Percentiles rank a stretch among this genome's conserved stretches.
Conservation (phyloP, 2,888 invertebrate species). For the Dicranocentrus wangi region DNA sequence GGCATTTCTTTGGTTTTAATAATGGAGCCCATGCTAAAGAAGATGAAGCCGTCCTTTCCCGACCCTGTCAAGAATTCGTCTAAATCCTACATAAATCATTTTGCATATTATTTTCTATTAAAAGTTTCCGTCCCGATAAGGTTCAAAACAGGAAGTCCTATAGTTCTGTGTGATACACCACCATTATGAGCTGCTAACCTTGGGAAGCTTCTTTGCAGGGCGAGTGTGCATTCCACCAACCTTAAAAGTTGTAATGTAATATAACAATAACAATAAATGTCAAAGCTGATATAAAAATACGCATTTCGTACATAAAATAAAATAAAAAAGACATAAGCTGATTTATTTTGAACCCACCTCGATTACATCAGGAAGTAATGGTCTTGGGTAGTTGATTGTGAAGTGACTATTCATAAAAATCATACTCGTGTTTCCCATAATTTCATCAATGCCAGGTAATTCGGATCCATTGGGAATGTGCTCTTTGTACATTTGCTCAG, state of each 20-base stretch:
- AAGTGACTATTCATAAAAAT: conserved; percentile 72
- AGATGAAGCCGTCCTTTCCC: conserved; percentile 82
- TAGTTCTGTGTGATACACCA: background rate
- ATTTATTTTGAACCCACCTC: no score
- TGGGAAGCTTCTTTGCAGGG: conserved; percentile 69
- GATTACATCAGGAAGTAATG: conserved; percentile 70
- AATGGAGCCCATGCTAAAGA: conserved; percentile 90
- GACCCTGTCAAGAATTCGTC: conserved; percentile 81
- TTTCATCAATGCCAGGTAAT: conserved; percentile 61
- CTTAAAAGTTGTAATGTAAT: no score
- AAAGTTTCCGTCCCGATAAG: background rate
- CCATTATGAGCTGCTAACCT: conserved; percentile 40
- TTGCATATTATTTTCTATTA: background rate
- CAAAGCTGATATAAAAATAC: no score
- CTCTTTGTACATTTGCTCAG: conserved; percentile 60
- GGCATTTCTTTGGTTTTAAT: conserved; percentile 88
- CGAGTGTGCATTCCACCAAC: conserved; percentile 73
- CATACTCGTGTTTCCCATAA: conserved; percentile 69
- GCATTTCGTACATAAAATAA: no score
- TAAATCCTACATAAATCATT: conserved; percentile 74
- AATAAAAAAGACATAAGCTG: no score
- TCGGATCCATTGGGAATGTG: conserved; percentile 48
- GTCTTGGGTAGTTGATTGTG: conserved; percentile 63
- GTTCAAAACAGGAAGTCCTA: background rate
- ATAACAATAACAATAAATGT: no score